phyloP scores from a whole-genome alignment of 1,140 invertebrate species.

The Drosophila bifasciata region DNA sequence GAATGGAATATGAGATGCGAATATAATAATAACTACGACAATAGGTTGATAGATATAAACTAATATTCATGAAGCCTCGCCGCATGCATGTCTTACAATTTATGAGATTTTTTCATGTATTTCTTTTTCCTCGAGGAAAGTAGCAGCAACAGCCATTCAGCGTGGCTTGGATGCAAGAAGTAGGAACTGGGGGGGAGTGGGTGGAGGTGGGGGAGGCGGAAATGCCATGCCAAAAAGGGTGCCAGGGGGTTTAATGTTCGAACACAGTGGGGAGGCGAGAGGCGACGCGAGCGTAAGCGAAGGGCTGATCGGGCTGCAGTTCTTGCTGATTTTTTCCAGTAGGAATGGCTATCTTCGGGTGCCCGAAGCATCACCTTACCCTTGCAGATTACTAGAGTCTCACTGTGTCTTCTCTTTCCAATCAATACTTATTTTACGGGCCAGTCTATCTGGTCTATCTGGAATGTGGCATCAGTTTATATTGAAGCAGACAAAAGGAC shows the following conservation, averaged over 20 bases:
- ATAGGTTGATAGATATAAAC: conserved; percentile 7
- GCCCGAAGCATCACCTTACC: too few relatives aligned
- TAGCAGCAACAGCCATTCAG: not conserved
- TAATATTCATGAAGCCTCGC: conserved; percentile 50
- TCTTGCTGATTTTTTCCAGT: too few relatives aligned
- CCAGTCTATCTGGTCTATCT: too few relatives aligned
- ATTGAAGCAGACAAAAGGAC: not conserved
- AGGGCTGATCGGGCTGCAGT: conserved; percentile 22
- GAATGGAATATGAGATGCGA: conserved; percentile 5
- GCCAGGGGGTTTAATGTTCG: conserved; percentile 11
- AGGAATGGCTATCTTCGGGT: too few relatives aligned
- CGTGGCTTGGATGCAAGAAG: not conserved
- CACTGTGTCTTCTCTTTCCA: too few relatives aligned
- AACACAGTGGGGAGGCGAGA: conserved; percentile 23
- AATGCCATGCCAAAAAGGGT: conserved; percentile 21
- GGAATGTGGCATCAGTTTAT: too few relatives aligned
- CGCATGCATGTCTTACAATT: conserved; percentile 52
- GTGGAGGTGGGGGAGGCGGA: not conserved
- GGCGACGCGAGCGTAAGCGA: conserved; percentile 39
- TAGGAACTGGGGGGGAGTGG: conserved; percentile 3
- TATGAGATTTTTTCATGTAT: conserved; percentile 41
- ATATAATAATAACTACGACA: conserved; percentile 13
- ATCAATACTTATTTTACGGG: too few relatives aligned
- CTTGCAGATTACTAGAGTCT: too few relatives aligned
- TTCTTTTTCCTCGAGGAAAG: not conserved